Evolutionary conservation across 2,113 vertebrate species (phyloP).

Genomic region (Solea solea): DNA sequence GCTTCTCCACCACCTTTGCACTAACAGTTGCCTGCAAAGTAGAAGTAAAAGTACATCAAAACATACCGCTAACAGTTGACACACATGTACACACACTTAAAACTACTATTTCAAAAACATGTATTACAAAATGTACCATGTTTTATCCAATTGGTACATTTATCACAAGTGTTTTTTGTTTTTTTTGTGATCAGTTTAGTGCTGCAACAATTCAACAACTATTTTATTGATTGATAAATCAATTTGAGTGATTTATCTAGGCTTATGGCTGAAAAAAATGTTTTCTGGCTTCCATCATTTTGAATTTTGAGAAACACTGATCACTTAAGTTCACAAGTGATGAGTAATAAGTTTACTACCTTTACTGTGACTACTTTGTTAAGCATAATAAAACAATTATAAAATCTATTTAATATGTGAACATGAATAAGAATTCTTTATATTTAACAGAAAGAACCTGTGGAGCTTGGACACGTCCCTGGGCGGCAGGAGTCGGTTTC

Average conservation of each 20-base stretch:
- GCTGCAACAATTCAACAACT: no score
- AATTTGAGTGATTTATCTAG: no score
- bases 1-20: constrained; percentile 83
- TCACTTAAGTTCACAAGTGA: no score
- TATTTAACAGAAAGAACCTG: constrained; percentile 78
- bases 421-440: not conserved
- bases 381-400: not conserved
- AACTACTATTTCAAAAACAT: not conserved
- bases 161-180: not conserved
- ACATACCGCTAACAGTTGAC: not conserved
- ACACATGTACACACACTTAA: not conserved
- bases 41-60: constrained; percentile 3
- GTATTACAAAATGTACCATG: not conserved
- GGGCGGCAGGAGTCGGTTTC: constrained; percentile 78
- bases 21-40: constrained; percentile 57
- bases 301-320: no score
- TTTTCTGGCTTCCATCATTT: no score
- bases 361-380: not conserved
- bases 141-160: not conserved
- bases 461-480: constrained; percentile 71
- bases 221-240: no score
- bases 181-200: not conserved
- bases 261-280: no score
- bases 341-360: no score
- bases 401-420: not conserved